phyloP scores from a whole-genome alignment of 2,113 vertebrate species.

The Rattus rattus region DNA sequence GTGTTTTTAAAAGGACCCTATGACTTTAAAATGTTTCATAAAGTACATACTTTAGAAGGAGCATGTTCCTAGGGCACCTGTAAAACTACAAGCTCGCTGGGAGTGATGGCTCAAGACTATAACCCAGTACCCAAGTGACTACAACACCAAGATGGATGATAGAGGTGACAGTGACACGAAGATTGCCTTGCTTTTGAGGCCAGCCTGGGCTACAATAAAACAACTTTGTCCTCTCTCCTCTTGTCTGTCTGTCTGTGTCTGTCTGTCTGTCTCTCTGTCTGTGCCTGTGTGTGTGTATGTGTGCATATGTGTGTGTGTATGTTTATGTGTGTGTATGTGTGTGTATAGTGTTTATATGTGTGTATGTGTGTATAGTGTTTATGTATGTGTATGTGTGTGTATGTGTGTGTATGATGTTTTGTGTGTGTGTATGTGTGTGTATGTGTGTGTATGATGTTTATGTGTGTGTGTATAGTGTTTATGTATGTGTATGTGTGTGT shows the following conservation, averaged over 20 bases:
- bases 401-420: no score
- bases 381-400: neutral
- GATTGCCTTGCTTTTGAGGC: neutral
- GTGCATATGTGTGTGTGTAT: neutral
- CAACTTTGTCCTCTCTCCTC: neutral
- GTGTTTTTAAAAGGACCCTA: neutral
- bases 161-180: no score
- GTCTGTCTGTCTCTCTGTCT: neutral
- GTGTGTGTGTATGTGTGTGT: neutral
- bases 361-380: no score
- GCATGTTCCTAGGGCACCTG: no score
- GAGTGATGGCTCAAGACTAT: neutral
- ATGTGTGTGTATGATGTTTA: no score
- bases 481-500: no score
- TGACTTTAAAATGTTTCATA: neutral
- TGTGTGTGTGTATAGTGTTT: no score
- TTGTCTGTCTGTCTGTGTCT: no score
- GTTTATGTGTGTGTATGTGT: no score
- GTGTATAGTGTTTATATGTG: no score
- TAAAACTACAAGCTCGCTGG: neutral
- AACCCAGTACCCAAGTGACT: neutral
- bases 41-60: neutral
- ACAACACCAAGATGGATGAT: no score
- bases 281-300: neutral
- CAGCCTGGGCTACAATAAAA: neutral